Evolutionary conservation across 2,113 vertebrate species (phyloP).

Genomic region (Dromas ardeola): DNA sequence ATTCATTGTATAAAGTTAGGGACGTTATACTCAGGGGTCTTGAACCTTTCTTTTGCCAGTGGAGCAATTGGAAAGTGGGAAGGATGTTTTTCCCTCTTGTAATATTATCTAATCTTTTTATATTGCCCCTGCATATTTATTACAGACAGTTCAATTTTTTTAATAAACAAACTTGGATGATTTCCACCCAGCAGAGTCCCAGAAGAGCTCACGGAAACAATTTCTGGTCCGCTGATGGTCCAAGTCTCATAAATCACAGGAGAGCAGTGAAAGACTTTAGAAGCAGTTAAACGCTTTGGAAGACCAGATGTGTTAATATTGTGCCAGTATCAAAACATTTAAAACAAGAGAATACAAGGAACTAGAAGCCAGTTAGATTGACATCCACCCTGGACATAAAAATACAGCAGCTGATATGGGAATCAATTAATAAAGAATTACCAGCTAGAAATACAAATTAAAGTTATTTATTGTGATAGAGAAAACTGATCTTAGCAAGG

Average conservation of each 20-base stretch:
- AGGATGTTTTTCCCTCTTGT: neutral
- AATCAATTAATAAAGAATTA: neutral
- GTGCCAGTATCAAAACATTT: neutral
- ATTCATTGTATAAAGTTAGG: neutral
- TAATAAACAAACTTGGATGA: neutral
- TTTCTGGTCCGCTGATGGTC: neutral
- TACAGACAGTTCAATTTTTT: neutral
- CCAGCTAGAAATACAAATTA: neutral
- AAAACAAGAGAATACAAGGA: neutral
- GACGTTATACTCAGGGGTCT: neutral
- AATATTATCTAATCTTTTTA: neutral
- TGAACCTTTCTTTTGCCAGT: neutral
- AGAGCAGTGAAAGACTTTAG: neutral
- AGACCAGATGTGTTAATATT: neutral
- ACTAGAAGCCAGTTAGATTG: neutral
- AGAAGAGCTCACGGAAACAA: neutral
- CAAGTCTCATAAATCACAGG: neutral
- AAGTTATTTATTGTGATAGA: neutral
- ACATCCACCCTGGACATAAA: neutral
- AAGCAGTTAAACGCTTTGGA: neutral
- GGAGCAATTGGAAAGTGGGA: neutral
- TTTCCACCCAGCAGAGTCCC: neutral
- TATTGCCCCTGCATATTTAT: neutral
- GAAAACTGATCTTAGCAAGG: neutral
- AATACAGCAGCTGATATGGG: neutral